Evolutionary conservation across 2,113 vertebrate species (phyloP).

Genomic region (Ovis canadensis): DNA sequence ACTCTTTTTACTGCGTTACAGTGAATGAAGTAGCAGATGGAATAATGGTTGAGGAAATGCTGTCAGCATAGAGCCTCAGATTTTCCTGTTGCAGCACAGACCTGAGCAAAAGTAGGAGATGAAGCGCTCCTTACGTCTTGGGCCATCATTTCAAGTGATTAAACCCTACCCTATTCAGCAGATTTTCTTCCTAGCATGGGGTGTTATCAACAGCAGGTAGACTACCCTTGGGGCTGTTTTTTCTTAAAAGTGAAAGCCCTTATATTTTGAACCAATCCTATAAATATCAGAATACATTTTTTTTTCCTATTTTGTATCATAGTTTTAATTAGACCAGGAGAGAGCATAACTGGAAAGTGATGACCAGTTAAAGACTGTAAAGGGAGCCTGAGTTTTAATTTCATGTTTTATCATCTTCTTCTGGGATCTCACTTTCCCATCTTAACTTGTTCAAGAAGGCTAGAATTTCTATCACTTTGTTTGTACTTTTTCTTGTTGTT

Average conservation of each 20-base stretch:
- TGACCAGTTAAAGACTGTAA: neutral
- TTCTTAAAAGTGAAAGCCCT: neutral
- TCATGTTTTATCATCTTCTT: neutral
- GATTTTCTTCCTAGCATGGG: neutral
- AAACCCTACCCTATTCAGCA: neutral
- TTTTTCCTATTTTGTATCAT: neutral
- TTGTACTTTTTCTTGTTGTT: neutral
- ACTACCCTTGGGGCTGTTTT: neutral
- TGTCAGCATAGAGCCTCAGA: slow-evolving; percentile 4
- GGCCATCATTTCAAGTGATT: neutral
- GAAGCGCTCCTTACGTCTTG: neutral
- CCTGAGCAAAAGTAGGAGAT: slow-evolving; percentile 2
- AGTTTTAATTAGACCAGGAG: neutral
- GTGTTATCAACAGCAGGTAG: neutral
- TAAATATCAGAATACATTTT: neutral
- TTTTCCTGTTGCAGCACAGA: slow-evolving; percentile 37
- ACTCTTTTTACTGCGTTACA: neutral
- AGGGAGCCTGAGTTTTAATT: slow-evolving; percentile 18
- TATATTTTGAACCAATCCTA: neutral
- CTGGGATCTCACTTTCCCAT: neutral
- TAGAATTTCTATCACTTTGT: neutral
- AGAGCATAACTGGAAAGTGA: neutral
- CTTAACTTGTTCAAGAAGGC: neutral
- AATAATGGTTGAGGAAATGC: slow-evolving; percentile 10
- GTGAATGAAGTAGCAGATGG: neutral